Evolutionary conservation across 2,888 invertebrate genomes (phyloP).

Genomic region (Biston betularia): DNA sequence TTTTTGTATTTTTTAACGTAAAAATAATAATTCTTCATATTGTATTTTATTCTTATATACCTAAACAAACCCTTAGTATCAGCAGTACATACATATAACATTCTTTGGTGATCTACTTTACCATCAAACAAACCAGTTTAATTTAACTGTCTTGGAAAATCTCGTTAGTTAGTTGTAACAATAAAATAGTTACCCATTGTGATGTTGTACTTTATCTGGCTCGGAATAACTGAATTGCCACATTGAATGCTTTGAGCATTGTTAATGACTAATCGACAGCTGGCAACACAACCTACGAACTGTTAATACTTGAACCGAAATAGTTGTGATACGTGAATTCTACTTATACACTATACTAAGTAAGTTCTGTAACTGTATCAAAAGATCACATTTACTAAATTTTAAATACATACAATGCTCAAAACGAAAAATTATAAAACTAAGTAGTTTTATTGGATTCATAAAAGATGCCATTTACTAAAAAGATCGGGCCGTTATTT

Average conservation of each 20-base stretch:
- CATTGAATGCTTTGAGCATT: slow-evolving; percentile 41
- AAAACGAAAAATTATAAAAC: not conserved
- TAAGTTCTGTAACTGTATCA: too few species aligned
- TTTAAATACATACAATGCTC: too few species aligned
- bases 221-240: slow-evolving; percentile 45
- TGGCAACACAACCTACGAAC: slow-evolving; percentile 20
- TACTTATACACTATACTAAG: too few species aligned
- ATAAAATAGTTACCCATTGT: slow-evolving; percentile 42
- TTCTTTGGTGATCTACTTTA: slow-evolving; percentile 4
- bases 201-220: slow-evolving; percentile 39
- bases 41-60: too few species aligned
- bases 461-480: not conserved
- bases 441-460: not conserved
- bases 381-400: too few species aligned
- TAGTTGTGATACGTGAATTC: too few species aligned
- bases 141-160: slow-evolving; percentile 16
- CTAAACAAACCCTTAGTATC: not conserved
- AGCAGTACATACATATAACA: not conserved
- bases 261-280: slow-evolving; percentile 39
- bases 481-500: not conserved
- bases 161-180: slow-evolving; percentile 33
- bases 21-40: too few species aligned
- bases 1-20: too few species aligned
- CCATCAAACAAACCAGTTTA: slow-evolving; percentile 2
- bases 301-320: slow-evolving; percentile 1